Evolutionary conservation across 2,888 invertebrate genomes (phyloP).

Genomic region (Chironomus riparius): DNA sequence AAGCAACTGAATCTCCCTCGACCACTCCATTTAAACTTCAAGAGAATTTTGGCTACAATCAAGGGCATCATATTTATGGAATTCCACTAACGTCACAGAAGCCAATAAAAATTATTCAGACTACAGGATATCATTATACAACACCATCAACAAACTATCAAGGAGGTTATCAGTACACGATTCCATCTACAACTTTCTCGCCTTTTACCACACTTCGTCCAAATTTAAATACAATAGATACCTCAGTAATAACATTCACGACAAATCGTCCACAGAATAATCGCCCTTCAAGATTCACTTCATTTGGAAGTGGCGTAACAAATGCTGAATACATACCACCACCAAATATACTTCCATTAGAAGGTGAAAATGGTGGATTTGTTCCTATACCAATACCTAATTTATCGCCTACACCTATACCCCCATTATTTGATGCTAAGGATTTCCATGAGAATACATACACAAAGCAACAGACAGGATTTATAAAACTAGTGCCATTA

Average conservation of each 20-base stretch:
- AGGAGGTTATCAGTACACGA: neutral
- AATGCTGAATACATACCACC: constrained; percentile 33
- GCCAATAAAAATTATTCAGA: neutral
- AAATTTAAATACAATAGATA: constrained; percentile 19
- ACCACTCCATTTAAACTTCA: neutral
- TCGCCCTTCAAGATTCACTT: constrained; percentile 1
- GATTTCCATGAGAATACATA: constrained; percentile 44
- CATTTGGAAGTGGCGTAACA: constrained; percentile 29
- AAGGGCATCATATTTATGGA: constrained; percentile 3
- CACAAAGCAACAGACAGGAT: constrained; percentile 16
- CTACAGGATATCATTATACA: neutral
- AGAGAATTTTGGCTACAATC: neutral
- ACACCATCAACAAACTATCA: neutral
- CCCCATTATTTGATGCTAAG: constrained; percentile 54
- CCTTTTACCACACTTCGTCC: neutral
- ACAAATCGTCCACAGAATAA: constrained; percentile 27
- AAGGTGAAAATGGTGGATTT: constrained; percentile 31
- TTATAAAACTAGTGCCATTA: constrained; percentile 21
- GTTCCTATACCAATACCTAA: constrained; percentile 55
- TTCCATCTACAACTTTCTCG: neutral
- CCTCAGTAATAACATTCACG: constrained; percentile 19
- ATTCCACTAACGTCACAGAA: neutral
- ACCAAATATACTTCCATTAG: constrained; percentile 25
- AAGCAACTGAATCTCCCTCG: neutral
- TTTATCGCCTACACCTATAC: constrained; percentile 51